Conservation (phyloP, 2,797 vertebrate species). For the Anniella stebbinsi region DNA sequence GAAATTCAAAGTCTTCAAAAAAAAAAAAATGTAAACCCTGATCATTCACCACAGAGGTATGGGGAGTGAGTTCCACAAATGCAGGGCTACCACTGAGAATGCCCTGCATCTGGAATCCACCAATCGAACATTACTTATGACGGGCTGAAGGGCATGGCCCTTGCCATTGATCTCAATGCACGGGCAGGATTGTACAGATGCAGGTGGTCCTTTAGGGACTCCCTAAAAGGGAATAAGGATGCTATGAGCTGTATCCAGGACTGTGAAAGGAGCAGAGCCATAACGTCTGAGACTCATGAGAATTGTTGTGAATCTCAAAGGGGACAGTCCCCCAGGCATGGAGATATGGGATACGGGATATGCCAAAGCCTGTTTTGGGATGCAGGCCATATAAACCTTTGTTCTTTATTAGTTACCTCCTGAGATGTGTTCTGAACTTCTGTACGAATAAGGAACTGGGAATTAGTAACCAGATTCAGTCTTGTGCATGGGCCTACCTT, state of each 20-base stretch:
- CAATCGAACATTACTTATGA: background rate
- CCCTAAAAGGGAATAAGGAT: background rate
- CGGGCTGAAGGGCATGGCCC: background rate
- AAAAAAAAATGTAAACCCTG: too few relatives aligned
- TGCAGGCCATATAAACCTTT: background rate
- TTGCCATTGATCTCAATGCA: background rate
- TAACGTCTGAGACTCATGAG: background rate
- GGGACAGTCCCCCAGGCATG: background rate
- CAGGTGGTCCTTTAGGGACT: background rate
- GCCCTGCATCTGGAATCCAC: background rate
- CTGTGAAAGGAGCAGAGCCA: background rate
- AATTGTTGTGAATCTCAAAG: background rate
- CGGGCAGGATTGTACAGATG: background rate
- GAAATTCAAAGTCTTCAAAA: background rate
- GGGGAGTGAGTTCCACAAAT: background rate
- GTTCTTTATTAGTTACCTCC: background rate
- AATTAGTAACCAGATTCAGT: background rate
- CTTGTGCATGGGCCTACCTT: too few relatives aligned
- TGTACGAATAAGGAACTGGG: background rate
- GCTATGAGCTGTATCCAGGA: too few relatives aligned
- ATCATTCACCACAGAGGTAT: background rate
- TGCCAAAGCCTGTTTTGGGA: background rate
- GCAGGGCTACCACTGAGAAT: background rate
- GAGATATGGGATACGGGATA: background rate
- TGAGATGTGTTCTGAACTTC: background rate